These are phyloP conservation scores for Donacobius atricapilla DNA, from an alignment of 2,113 vertebrate species.

Conservation along the genomic window DNA sequence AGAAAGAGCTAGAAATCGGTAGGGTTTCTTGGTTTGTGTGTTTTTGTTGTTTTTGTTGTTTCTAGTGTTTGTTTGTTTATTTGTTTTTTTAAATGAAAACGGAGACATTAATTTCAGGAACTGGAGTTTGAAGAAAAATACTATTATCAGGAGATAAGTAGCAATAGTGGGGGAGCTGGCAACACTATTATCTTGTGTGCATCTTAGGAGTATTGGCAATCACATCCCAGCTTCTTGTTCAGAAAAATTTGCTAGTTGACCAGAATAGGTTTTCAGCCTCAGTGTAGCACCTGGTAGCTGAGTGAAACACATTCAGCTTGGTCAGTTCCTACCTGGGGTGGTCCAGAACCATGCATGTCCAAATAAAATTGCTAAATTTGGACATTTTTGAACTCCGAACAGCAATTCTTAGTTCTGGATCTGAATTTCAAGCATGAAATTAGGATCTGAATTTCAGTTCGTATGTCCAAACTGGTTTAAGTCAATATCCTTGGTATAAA, in stretches of 20 bases:
- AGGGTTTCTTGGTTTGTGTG: too few species aligned
- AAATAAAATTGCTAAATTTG: background rate
- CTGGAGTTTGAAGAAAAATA: background rate
- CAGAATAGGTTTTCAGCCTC: background rate
- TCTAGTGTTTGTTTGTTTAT: background rate
- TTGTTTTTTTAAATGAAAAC: background rate
- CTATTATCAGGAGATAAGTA: background rate
- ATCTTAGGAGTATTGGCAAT: background rate
- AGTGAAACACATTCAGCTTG: background rate
- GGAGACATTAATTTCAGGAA: background rate
- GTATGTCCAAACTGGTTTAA: background rate
- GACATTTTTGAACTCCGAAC: background rate
- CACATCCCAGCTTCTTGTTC: background rate
- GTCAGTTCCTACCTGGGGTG: background rate
- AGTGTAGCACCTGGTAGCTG: background rate
- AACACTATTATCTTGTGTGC: background rate
- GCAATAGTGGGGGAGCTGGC: background rate
- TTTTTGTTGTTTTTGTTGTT: background rate
- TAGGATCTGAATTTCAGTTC: background rate
- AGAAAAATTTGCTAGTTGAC: background rate
- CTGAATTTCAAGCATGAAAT: background rate
- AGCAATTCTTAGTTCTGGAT: background rate
- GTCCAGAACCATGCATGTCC: background rate
- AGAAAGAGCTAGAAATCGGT: background rate
- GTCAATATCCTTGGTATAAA: background rate